phyloP scores from a whole-genome alignment of 2,797 vertebrate genomes.

The Geotrypetes seraphini region DNA sequence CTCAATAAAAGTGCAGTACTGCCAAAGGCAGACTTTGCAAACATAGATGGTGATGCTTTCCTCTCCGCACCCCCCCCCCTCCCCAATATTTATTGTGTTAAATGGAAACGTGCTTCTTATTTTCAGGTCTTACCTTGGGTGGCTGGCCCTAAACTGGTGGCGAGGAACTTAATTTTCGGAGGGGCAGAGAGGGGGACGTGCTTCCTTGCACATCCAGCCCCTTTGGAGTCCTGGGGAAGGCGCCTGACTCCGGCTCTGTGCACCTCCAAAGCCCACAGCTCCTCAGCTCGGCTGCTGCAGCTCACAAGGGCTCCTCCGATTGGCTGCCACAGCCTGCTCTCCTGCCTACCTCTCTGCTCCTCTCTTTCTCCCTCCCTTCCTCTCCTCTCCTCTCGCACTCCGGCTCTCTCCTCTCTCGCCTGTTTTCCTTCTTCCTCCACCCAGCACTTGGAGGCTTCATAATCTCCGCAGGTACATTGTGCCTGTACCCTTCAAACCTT shows the following conservation, averaged over 20 bases:
- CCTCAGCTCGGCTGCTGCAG: constrained; percentile 49
- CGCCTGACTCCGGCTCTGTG: constrained; percentile 26
- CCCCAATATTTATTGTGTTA: too few relatives aligned
- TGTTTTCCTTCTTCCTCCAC: not conserved
- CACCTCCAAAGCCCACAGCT: constrained; percentile 57
- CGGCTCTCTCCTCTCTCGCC: not conserved
- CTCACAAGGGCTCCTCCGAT: constrained; percentile 52
- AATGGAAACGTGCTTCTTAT: not conserved
- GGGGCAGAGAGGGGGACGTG: constrained; percentile 32
- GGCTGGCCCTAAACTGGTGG: constrained; percentile 56
- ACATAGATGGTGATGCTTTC: too few relatives aligned
- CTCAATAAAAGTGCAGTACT: too few relatives aligned
- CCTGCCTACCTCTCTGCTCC: too few relatives aligned
- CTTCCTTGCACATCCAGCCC: constrained; percentile 41
- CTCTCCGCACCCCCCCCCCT: too few relatives aligned
- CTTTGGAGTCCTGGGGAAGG: constrained; percentile 40
- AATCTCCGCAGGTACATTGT: constrained; percentile 25
- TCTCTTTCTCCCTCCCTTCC: constrained; percentile 20
- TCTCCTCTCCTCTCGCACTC: not conserved
- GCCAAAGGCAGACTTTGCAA: too few relatives aligned
- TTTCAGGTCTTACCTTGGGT: constrained; percentile 52
- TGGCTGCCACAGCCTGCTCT: constrained; percentile 46
- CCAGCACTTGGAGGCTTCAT: constrained; percentile 41
- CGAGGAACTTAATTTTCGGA: constrained; percentile 35
- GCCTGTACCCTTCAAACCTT: constrained; percentile 12